These are phyloP conservation scores for Dryadula phaetusa DNA, from an alignment of 2,888 invertebrate genomes.

Conservation along the genomic window DNA sequence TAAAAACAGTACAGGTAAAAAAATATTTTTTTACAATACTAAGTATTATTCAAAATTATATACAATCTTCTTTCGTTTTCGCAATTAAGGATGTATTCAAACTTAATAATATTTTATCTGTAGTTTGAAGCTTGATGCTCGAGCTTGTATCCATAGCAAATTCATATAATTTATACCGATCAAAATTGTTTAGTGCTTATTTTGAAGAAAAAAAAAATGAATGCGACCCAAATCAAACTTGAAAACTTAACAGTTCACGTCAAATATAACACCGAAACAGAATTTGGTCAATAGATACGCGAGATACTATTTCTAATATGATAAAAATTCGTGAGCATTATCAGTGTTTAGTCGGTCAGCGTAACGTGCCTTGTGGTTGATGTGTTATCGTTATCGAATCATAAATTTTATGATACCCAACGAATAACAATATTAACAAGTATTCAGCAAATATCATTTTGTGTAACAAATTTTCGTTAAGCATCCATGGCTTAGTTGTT, in stretches of 20 bases:
- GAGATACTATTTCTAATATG: slow-evolving; percentile 21
- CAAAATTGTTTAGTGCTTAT: no score
- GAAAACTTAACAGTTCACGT: no score
- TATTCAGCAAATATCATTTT: slow-evolving; percentile 23
- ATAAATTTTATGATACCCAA: slow-evolving; percentile 73
- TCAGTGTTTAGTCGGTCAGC: slow-evolving; percentile 38
- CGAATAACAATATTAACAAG: slow-evolving; percentile 47
- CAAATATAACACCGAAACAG: no score
- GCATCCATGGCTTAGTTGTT: neutral
- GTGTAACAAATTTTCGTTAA: slow-evolving; percentile 11
- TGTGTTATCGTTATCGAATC: slow-evolving; percentile 64
- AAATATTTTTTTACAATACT: slow-evolving; percentile 1
- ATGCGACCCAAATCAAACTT: no score
- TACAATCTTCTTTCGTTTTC: neutral
- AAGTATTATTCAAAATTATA: neutral
- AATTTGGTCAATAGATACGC: slow-evolving; percentile 7
- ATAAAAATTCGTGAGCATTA: slow-evolving; percentile 16
- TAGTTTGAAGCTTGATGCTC: neutral
- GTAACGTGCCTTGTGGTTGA: slow-evolving; percentile 70
- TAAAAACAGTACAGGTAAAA: slow-evolving; percentile 12
- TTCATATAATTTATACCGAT: no score
- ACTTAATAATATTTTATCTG: slow-evolving; percentile 8
- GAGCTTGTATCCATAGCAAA: no score
- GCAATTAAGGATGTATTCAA: slow-evolving; percentile 3
- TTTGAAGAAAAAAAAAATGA: no score